Evolutionary conservation across 2,797 vertebrate species (phyloP).

Genomic region (Ctenopoma kingsleyae): DNA sequence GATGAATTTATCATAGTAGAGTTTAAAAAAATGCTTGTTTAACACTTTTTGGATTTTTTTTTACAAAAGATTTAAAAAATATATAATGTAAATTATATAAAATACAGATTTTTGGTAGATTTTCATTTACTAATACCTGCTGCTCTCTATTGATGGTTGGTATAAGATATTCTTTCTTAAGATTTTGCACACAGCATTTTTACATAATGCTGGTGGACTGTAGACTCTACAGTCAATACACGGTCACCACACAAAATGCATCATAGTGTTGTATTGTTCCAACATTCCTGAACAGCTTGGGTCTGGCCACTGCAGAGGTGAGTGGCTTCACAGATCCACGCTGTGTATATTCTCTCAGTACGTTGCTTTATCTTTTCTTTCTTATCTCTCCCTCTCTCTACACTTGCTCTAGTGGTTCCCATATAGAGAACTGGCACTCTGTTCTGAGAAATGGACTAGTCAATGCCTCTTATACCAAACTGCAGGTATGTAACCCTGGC

Average conservation of each 20-base stretch:
- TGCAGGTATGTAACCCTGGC: conserved; percentile 90
- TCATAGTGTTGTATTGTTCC: neutral
- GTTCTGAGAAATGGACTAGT: conserved; percentile 99
- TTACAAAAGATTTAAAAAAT: no score
- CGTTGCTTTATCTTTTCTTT: conserved; percentile 63
- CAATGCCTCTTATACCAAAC: conserved; percentile 99
- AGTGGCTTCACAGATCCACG: conserved; percentile 21
- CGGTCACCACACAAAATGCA: conserved; percentile 8
- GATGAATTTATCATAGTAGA: neutral
- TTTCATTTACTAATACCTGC: neutral
- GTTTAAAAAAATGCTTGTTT: neutral
- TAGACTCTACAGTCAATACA: neutral
- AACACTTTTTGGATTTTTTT: neutral
- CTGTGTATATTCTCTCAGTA: conserved; percentile 36
- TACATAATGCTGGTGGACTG: neutral
- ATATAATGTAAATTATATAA: neutral
- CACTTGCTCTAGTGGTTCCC: conserved; percentile 93
- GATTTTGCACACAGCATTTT: no score
- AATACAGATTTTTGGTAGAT: neutral
- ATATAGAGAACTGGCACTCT: conserved; percentile 99
- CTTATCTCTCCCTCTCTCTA: conserved; percentile 71
- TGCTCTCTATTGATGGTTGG: neutral
- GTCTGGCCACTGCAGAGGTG: neutral
- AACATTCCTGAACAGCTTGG: conserved; percentile 1
- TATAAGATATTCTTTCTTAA: neutral